Conservation (phyloP, 2,888 invertebrate genomes). For the Ellobium chinense region DNA sequence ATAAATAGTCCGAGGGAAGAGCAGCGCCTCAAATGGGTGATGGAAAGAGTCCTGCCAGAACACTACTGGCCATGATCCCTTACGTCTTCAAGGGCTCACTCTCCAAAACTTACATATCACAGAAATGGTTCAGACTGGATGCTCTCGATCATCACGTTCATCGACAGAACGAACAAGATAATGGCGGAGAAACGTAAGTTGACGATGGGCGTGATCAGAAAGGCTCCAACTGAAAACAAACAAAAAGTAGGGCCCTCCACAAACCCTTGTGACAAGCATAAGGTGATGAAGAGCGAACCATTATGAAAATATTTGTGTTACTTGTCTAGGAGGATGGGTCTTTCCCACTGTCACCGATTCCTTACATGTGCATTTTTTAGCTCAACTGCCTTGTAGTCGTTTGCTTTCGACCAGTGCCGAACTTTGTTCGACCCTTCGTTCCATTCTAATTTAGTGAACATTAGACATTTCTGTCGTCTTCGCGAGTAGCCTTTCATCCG, state of each 20-base stretch:
- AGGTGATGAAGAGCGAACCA: background rate
- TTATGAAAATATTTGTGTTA: background rate
- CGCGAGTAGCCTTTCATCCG: conserved; percentile 43
- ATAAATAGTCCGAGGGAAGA: too few relatives aligned
- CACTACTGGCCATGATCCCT: too few relatives aligned
- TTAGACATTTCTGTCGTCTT: conserved; percentile 6
- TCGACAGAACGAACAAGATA: background rate
- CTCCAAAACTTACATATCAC: background rate
- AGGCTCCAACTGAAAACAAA: background rate
- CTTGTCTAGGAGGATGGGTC: background rate
- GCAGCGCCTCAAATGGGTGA: too few relatives aligned
- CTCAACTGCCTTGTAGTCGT: background rate
- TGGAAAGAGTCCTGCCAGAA: too few relatives aligned
- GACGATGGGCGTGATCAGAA: background rate
- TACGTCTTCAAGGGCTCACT: too few relatives aligned
- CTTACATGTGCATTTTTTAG: background rate
- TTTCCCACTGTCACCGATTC: background rate
- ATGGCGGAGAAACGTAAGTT: background rate
- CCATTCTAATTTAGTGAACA: conserved; percentile 15
- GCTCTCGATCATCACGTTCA: background rate
- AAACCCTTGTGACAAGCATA: background rate
- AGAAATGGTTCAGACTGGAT: background rate
- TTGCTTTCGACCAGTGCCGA: background rate
- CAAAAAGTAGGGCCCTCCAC: background rate
- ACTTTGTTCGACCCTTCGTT: background rate